Conservation (phyloP, 2,888 invertebrate genomes). For the Zaprionus lineosus region DNA sequence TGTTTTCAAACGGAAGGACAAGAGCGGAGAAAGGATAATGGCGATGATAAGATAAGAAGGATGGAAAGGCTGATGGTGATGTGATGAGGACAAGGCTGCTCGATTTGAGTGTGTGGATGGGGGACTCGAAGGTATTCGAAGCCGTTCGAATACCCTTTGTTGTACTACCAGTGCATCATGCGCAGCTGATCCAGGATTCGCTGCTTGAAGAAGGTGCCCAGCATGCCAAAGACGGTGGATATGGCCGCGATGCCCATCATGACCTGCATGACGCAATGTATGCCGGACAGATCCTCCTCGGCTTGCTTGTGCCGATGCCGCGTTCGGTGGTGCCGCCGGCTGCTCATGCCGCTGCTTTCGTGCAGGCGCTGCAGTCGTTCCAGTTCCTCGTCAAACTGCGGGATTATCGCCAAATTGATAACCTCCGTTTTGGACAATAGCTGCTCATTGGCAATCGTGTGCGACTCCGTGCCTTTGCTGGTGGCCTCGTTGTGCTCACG, state of each 20-base stretch:
- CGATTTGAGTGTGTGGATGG: conserved; percentile 2
- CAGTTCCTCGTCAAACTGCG: conserved; percentile 82
- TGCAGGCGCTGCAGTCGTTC: conserved; percentile 80
- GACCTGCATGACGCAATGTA: conserved; percentile 83
- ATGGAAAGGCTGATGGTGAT: conserved; percentile 1
- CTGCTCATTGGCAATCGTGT: conserved; percentile 80
- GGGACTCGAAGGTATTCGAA: conserved; percentile 61
- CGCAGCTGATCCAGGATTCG: conserved; percentile 83
- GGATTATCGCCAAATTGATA: conserved; percentile 83
- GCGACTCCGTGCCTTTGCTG: conserved; percentile 58
- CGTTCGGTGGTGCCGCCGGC: conserved; percentile 79
- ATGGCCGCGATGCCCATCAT: conserved; percentile 83
- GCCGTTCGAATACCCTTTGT: conserved; percentile 59
- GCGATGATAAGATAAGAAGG: neutral
- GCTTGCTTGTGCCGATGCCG: conserved; percentile 80
- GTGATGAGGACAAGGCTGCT: conserved; percentile 16
- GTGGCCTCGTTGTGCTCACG: conserved; percentile 61
- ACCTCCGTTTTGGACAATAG: conserved; percentile 82
- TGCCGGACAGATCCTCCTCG: conserved; percentile 82
- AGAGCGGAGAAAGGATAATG: too few relatives aligned
- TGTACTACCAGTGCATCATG: conserved; percentile 83
- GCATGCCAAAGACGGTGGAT: conserved; percentile 83
- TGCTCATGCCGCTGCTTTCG: conserved; percentile 76
- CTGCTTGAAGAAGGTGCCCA: conserved; percentile 83
- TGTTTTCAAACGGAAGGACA: too few relatives aligned